phyloP scores from a whole-genome alignment of 2,888 invertebrate species.

The Brachypterus glaber region DNA sequence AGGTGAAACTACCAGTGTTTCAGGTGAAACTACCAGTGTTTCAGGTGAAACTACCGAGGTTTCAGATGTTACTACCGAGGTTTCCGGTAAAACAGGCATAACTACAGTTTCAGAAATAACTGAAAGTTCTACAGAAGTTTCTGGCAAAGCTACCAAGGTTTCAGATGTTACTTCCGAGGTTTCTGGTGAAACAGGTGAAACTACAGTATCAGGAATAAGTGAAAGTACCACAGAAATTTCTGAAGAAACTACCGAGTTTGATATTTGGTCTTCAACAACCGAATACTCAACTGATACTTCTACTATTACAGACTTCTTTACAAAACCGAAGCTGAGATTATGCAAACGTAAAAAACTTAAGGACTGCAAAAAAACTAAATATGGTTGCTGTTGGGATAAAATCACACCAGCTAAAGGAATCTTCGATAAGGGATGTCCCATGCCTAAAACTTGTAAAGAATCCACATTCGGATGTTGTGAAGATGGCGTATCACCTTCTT shows the following conservation, averaged over 20 bases:
- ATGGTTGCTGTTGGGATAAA: constrained; percentile 81
- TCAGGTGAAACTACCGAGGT: constrained; percentile 11
- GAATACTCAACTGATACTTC: constrained; percentile 38
- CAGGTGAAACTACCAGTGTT: constrained; percentile 3
- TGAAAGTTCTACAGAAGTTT: constrained; percentile 14
- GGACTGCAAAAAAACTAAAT: constrained; percentile 54
- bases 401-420: constrained; percentile 69
- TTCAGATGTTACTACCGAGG: constrained; percentile 21
- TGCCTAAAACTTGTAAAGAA: constrained; percentile 64
- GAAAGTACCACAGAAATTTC: constrained; percentile 27
- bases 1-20: constrained; percentile 8
- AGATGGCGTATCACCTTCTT: constrained; percentile 70
- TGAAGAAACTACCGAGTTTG: constrained; percentile 18
- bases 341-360: constrained; percentile 48
- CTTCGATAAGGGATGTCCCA: constrained; percentile 69
- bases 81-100: constrained; percentile 16
- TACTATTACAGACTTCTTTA: constrained; percentile 45
- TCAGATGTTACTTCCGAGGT: constrained; percentile 17
- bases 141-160: no score
- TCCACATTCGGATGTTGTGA: constrained; percentile 72
- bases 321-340: constrained; percentile 45
- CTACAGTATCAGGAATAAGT: constrained; percentile 18
- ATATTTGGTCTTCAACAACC: constrained; percentile 14
- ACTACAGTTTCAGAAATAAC: constrained; percentile 12
- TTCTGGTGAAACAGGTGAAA: constrained; percentile 19